phyloP scores from a whole-genome alignment of 2,113 vertebrate genomes.

The Choloepus hoffmanni region DNA sequence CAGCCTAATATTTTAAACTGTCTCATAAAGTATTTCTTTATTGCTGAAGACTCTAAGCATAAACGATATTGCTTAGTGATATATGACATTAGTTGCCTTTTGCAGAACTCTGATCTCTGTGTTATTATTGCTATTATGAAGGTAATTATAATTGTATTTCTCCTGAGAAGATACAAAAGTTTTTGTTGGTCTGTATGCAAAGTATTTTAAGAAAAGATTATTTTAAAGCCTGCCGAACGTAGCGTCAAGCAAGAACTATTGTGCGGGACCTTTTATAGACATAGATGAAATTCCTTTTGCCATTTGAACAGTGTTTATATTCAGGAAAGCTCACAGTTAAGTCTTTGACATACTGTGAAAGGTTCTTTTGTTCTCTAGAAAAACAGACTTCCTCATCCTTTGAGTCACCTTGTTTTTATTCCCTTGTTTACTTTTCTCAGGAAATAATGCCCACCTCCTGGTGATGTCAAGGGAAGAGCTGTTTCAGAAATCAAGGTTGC shows the following conservation, averaged over 20 bases:
- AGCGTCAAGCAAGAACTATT: conserved; percentile 67
- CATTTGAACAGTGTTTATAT: conserved; percentile 80
- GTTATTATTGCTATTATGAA: not conserved
- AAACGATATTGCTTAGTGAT: not conserved
- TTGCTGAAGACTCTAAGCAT: not conserved
- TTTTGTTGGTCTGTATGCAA: conserved; percentile 49
- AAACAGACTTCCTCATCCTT: conserved; percentile 83
- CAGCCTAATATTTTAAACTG: not conserved
- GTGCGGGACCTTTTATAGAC: conserved; percentile 75
- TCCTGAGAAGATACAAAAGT: conserved; percentile 17
- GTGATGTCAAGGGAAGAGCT: conserved; percentile 65
- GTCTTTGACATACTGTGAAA: conserved; percentile 79
- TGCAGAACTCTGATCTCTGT: not conserved
- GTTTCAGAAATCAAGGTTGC: conserved; percentile 71
- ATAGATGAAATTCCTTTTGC: conserved; percentile 81
- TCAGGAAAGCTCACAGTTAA: conserved; percentile 77
- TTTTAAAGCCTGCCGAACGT: conserved; percentile 67
- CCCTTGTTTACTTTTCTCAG: conserved; percentile 81
- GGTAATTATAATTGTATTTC: not conserved
- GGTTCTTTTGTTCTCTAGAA: conserved; percentile 81
- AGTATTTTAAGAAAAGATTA: conserved; percentile 69
- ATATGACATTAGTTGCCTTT: not conserved
- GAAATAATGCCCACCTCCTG: conserved; percentile 70
- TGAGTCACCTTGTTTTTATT: conserved; percentile 81
- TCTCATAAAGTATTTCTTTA: conserved; percentile 1